Evolutionary conservation across 2,113 vertebrate genomes (phyloP).

Genomic region (Nycticebus coucang): DNA sequence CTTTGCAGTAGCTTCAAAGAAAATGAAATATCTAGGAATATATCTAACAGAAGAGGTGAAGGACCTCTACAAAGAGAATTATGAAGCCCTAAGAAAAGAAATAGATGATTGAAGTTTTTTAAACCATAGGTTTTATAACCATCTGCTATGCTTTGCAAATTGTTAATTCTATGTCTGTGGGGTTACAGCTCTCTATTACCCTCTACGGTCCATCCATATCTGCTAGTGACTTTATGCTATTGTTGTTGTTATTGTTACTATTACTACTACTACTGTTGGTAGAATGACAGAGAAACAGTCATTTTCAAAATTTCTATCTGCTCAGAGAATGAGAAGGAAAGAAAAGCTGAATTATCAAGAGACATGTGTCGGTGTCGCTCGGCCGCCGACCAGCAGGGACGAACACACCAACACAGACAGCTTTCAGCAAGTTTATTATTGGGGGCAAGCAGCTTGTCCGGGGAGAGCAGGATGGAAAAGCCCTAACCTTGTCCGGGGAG

Average conservation of each 20-base stretch:
- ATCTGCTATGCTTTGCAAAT: background rate
- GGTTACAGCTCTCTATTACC: background rate
- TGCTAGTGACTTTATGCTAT: background rate
- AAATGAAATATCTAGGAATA: no score
- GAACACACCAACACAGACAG: no score
- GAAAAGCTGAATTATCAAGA: background rate
- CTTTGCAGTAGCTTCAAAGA: no score
- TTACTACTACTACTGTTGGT: background rate
- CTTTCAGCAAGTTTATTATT: no score
- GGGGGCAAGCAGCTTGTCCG: no score
- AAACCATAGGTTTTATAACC: background rate
- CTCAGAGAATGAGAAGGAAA: slow-evolving; percentile 1
- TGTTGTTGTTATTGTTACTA: background rate
- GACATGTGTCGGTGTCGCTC: no score
- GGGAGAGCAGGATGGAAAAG: no score
- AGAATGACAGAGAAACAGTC: background rate
- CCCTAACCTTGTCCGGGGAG: no score
- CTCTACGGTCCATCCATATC: background rate
- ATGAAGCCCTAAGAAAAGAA: no score
- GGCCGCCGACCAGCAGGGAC: no score
- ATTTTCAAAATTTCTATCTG: background rate
- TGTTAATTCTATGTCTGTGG: background rate
- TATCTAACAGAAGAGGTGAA: no score
- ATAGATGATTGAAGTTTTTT: background rate
- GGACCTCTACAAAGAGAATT: no score